phyloP scores from a whole-genome alignment of 2,888 invertebrate species.

The Polyommatus iphigenia region DNA sequence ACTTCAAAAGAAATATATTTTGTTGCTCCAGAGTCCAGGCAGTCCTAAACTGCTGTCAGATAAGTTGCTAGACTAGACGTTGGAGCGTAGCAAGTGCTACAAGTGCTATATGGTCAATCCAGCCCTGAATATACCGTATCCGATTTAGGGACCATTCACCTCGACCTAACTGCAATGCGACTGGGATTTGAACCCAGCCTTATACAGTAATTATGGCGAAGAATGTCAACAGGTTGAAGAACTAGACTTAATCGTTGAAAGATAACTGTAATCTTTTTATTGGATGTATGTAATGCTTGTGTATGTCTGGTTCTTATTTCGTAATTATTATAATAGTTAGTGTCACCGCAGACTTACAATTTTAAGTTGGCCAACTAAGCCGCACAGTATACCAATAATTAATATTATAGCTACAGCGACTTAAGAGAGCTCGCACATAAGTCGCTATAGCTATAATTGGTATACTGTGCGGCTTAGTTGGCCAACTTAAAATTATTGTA shows the following conservation, averaged over 20 bases:
- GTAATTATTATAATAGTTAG: neutral
- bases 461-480: too few relatives aligned
- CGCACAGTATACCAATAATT: too few relatives aligned
- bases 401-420: too few relatives aligned
- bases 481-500: too few relatives aligned
- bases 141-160: constrained; percentile 67
- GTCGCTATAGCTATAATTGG: too few relatives aligned
- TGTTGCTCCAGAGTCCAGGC: neutral
- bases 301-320: neutral
- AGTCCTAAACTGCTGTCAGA: neutral
- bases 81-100: too few relatives aligned
- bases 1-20: neutral
- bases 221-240: constrained; percentile 21
- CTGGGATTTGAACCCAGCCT: constrained; percentile 31
- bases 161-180: constrained; percentile 52
- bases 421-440: too few relatives aligned
- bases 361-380: too few relatives aligned
- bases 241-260: neutral
- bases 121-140: constrained; percentile 36
- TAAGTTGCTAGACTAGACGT: too few relatives aligned
- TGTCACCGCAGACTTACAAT: too few relatives aligned
- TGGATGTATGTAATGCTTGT: neutral
- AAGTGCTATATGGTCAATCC: neutral
- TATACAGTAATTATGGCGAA: constrained; percentile 20
- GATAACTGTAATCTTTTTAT: constrained; percentile 14